phyloP scores from a whole-genome alignment of 23 tunicate species.

The Clavelina lepadiformis region DNA sequence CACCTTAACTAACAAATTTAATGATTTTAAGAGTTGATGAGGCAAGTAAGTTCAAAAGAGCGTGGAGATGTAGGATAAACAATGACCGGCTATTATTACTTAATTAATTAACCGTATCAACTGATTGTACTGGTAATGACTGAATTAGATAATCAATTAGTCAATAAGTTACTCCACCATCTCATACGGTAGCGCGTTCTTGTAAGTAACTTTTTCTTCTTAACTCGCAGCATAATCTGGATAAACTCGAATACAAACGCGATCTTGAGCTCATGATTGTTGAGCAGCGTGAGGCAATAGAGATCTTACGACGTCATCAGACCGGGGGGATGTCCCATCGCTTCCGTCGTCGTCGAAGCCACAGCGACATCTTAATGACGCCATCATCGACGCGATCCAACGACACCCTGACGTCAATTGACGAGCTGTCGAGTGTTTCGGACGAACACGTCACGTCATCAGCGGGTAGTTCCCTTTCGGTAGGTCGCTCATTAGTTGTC shows the following conservation, averaged over 20 bases:
- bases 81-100: neutral
- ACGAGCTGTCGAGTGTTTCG: conserved; percentile 47
- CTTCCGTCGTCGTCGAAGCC: conserved; percentile 9
- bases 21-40: no score
- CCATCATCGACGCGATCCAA: conserved; percentile 27
- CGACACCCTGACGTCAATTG: conserved; percentile 59
- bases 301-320: conserved; percentile 43
- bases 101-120: no score
- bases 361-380: neutral
- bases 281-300: conserved; percentile 68
- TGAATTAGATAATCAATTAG: no score
- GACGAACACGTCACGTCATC: conserved; percentile 50
- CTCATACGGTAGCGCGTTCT: no score
- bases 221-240: conserved; percentile 61
- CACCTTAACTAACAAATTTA: no score
- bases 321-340: conserved; percentile 3
- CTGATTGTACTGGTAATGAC: no score
- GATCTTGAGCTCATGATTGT: conserved; percentile 67
- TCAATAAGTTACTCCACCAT: no score
- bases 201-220: no score
- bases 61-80: neutral
- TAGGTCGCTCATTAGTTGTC: no score
- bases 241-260: conserved; percentile 46
- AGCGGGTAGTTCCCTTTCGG: conserved; percentile 35
- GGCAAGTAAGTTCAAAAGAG: no score